Evolutionary conservation across 2,888 invertebrate genomes (phyloP).

Genomic region (Sepioteuthis lessoniana): DNA sequence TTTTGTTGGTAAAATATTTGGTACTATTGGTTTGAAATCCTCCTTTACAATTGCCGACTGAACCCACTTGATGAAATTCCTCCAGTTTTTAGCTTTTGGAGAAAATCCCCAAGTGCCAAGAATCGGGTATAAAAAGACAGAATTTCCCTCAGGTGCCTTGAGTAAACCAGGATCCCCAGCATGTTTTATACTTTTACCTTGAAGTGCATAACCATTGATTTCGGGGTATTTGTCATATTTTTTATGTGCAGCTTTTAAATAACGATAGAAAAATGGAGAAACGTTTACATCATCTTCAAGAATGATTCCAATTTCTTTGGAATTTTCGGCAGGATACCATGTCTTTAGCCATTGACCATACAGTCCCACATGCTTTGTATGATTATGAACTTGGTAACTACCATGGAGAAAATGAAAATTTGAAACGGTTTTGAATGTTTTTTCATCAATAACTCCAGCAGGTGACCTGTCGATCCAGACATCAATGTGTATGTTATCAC

Average conservation of each 20-base stretch:
- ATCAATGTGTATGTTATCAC: constrained; percentile 54
- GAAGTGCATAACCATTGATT: constrained; percentile 62
- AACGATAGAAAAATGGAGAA: constrained; percentile 63
- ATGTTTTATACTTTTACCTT: constrained; percentile 60
- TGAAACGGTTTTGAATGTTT: constrained; percentile 52
- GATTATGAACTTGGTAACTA: constrained; percentile 54
- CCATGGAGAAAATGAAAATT: constrained; percentile 56
- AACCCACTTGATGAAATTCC: constrained; percentile 60
- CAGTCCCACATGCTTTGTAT: constrained; percentile 57
- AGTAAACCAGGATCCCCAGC: constrained; percentile 52
- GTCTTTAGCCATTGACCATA: constrained; percentile 62
- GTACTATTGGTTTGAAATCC: constrained; percentile 61
- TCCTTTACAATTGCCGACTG: constrained; percentile 51
- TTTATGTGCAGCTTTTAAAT: constrained; percentile 62
- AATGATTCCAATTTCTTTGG: constrained; percentile 64
- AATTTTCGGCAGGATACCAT: constrained; percentile 60
- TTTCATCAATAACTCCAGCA: constrained; percentile 51
- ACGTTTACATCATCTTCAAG: constrained; percentile 68
- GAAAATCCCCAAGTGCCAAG: constrained; percentile 67
- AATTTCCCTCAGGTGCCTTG: constrained; percentile 54
- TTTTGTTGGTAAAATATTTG: constrained; percentile 58
- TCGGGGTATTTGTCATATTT: constrained; percentile 58
- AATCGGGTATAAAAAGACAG: constrained; percentile 62
- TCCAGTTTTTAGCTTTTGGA: constrained; percentile 60
- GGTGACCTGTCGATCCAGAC: constrained; percentile 58